phyloP scores from a whole-genome alignment of 2,113 vertebrate species.

The Mystacornis crossleyi region DNA sequence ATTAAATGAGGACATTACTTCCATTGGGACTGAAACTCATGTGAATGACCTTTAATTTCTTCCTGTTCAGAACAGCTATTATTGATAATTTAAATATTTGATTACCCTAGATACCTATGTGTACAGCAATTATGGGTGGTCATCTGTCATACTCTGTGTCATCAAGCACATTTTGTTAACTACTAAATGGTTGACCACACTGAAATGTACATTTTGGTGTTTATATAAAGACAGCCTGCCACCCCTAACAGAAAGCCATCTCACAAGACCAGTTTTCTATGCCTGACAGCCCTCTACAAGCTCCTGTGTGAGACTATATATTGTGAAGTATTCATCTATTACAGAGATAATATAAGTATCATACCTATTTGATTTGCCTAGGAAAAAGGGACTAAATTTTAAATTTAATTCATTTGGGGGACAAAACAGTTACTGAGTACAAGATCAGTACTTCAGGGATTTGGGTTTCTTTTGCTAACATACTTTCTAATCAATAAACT shows the following conservation, averaged over 20 bases:
- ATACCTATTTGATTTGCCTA: background rate
- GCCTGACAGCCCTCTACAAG: background rate
- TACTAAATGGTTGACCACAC: background rate
- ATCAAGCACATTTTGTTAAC: background rate
- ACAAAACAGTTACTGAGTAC: background rate
- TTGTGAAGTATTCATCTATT: background rate
- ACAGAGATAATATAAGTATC: background rate
- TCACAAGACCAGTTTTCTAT: background rate
- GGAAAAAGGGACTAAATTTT: background rate
- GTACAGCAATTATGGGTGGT: background rate
- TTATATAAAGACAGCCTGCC: background rate
- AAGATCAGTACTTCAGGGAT: background rate
- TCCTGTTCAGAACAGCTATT: constrained; percentile 26
- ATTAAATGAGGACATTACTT: constrained; percentile 15
- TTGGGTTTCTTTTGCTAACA: background rate
- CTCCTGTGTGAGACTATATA: background rate
- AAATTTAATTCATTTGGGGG: background rate
- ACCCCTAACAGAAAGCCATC: background rate
- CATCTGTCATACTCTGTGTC: background rate
- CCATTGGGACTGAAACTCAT: background rate
- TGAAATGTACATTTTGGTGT: background rate
- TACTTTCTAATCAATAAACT: background rate
- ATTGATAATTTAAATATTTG: constrained; percentile 40
- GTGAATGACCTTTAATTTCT: constrained; percentile 23
- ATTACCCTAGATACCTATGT: constrained; percentile 31